These are phyloP conservation scores for Festucalex cinctus DNA, from an alignment of 2,113 vertebrate species.

Conservation along the genomic window DNA sequence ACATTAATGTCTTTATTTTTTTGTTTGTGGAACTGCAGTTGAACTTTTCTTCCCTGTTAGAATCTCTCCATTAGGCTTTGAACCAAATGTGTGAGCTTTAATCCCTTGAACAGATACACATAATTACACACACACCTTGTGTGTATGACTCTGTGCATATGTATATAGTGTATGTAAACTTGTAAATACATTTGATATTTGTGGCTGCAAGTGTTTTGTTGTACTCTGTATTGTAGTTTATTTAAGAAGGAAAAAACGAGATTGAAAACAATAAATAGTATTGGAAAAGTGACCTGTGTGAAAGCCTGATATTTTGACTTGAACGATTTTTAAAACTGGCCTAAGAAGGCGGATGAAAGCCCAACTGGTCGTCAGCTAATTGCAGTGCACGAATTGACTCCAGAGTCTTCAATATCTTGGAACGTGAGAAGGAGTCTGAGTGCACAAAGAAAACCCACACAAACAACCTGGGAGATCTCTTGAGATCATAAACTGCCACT, in stretches of 20 bases:
- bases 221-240: constrained; percentile 53
- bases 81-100: constrained; percentile 58
- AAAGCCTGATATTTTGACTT: neutral
- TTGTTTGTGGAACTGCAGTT: neutral
- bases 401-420: no score
- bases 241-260: constrained; percentile 56
- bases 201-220: constrained; percentile 40
- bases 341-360: no score
- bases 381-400: no score
- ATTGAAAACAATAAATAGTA: constrained; percentile 63
- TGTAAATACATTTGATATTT: constrained; percentile 65
- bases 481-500: neutral
- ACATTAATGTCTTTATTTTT: constrained; percentile 34
- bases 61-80: constrained; percentile 35
- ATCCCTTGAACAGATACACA: neutral
- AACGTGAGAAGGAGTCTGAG: no score
- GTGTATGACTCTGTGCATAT: constrained; percentile 59
- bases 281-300: constrained; percentile 35
- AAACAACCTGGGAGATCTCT: neutral
- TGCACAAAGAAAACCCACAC: neutral
- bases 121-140: constrained; percentile 36
- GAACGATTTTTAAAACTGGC: no score
- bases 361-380: no score
- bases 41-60: constrained; percentile 12
- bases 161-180: constrained; percentile 61